Conservation (phyloP, 2,113 vertebrate genomes). For the Dolichotis patagonum region DNA sequence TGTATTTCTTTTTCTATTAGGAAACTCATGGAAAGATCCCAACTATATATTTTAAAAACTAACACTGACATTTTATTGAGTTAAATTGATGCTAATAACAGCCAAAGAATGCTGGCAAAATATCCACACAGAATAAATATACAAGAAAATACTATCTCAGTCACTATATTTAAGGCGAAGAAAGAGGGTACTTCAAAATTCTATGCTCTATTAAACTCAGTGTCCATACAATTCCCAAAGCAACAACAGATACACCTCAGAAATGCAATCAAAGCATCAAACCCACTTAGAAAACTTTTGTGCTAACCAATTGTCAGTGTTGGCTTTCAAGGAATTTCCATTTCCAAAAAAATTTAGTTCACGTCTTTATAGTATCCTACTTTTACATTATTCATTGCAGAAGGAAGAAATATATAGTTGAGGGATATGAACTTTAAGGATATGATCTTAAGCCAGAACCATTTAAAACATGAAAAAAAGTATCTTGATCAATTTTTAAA, state of each 20-base stretch:
- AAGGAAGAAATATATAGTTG: slow-evolving; percentile 46
- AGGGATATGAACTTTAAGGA: slow-evolving; percentile 57
- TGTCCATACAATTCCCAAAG: slow-evolving; percentile 83
- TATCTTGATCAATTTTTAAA: slow-evolving; percentile 63
- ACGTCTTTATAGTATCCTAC: slow-evolving; percentile 71
- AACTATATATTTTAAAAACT: slow-evolving; percentile 57
- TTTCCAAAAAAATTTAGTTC: slow-evolving; percentile 83
- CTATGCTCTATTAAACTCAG: slow-evolving; percentile 84
- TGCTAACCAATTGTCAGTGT: slow-evolving; percentile 85
- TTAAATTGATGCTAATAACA: background rate
- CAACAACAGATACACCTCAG: slow-evolving; percentile 84
- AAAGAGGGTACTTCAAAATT: slow-evolving; percentile 86
- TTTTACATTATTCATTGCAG: slow-evolving; percentile 63
- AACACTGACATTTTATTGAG: background rate
- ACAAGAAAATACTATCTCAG: slow-evolving; percentile 69
- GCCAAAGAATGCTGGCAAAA: slow-evolving; percentile 8
- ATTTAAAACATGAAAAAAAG: slow-evolving; percentile 44
- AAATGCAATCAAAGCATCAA: slow-evolving; percentile 86
- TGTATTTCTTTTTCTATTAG: slow-evolving; percentile 1
- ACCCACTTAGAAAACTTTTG: slow-evolving; percentile 83
- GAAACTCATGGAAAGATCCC: slow-evolving; percentile 12
- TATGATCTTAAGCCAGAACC: slow-evolving; percentile 44
- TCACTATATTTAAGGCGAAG: slow-evolving; percentile 80
- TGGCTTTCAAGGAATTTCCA: slow-evolving; percentile 85
- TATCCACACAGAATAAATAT: slow-evolving; percentile 16